These are phyloP conservation scores for Amorpha juglandis DNA, from an alignment of 2,888 invertebrate genomes.

Conservation along the genomic window DNA sequence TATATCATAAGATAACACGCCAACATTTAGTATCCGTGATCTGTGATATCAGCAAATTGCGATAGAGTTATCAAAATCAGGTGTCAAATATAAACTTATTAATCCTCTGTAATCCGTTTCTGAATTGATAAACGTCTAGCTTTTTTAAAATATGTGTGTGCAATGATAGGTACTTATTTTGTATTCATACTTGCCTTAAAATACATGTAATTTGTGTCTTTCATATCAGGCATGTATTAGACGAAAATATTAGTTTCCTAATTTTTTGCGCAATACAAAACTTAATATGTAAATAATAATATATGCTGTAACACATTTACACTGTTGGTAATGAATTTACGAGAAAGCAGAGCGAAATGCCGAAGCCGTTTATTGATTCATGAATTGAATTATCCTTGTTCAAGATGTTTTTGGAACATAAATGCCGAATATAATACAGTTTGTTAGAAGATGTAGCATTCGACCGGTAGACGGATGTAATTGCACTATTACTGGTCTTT, in stretches of 20 bases:
- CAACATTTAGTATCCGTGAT: too few relatives aligned
- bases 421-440: not conserved
- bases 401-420: not conserved
- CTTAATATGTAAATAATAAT: not conserved
- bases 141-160: conserved; percentile 21
- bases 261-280: not conserved
- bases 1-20: too few relatives aligned
- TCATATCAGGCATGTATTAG: conserved; percentile 8
- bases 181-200: conserved; percentile 23
- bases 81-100: not conserved
- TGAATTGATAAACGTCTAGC: not conserved
- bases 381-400: not conserved
- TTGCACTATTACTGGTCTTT: conserved; percentile 26
- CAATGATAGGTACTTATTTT: conserved; percentile 24
- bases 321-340: conserved; percentile 6
- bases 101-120: not conserved
- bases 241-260: not conserved
- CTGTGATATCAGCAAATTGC: not conserved
- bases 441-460: conserved; percentile 23
- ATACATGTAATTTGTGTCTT: conserved; percentile 12
- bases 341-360: conserved; percentile 9
- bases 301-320: conserved; percentile 6
- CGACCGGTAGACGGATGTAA: conserved; percentile 25
- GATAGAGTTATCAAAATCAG: not conserved
- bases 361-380: conserved; percentile 1